These are phyloP conservation scores for Anodontia alba DNA, from an alignment of 2,888 invertebrate genomes.

Conservation along the genomic window DNA sequence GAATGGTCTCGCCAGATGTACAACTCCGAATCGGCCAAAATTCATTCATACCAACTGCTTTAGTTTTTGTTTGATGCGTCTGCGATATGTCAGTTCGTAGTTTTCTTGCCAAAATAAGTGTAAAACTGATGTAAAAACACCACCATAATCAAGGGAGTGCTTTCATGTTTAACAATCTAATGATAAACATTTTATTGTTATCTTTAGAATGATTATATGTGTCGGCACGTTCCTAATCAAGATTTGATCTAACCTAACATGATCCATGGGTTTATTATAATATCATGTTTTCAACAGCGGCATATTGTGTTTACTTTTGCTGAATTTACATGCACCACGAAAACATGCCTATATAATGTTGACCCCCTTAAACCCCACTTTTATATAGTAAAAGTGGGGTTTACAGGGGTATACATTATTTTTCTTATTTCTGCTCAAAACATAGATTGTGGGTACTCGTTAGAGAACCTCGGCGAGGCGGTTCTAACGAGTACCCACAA, in stretches of 20 bases:
- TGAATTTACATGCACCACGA: too few species aligned
- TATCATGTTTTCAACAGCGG: background rate
- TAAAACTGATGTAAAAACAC: constrained; percentile 2
- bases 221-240: constrained; percentile 23
- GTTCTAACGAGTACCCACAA: too few species aligned
- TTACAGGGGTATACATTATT: too few species aligned
- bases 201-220: constrained; percentile 22
- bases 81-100: background rate
- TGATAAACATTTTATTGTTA: constrained; percentile 29
- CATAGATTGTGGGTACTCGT: too few species aligned
- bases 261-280: background rate
- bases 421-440: too few species aligned
- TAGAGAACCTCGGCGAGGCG: too few species aligned
- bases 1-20: too few species aligned
- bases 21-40: too few species aligned
- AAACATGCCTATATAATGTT: too few species aligned
- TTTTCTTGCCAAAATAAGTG: constrained; percentile 7
- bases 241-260: background rate
- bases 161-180: constrained; percentile 23
- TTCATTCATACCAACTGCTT: too few species aligned
- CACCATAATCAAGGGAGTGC: background rate
- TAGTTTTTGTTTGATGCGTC: background rate
- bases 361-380: too few species aligned
- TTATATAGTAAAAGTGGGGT: too few species aligned
- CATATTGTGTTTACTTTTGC: background rate